Base-by-base conservation (phyloP, 2,888 invertebrate genomes). In the Tetramorium bicarinatum region DNA sequence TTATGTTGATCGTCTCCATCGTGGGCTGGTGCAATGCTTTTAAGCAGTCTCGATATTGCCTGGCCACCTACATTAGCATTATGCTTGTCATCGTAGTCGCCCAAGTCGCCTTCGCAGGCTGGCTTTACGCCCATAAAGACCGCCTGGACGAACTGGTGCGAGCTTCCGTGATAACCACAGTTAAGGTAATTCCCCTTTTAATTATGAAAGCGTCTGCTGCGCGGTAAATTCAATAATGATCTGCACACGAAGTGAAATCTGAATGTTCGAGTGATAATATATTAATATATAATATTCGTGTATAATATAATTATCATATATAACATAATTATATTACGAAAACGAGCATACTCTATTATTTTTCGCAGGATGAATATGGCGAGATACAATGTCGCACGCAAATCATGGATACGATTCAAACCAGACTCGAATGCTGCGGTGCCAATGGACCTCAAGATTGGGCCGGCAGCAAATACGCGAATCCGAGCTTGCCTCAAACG, bases 21-120 rank as follows among this genome's bases (percentile, higher is more conserved):
- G 96, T 98, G 66, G 98, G 98, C 80, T 98, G 98, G 93, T 97
- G 97, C 93, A 98, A 98, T 52, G 97, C 98, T 9, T 96, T 97
- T 86, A 96, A 96, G 90, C 97, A 97, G 95, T 97, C 97, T 29
- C 97, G 97, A 92, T 97, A 97, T 94, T 96, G 97, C 95, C 96
- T 98, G 62, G 96, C 97, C 85, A 95, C 98, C 97, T 98, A 98
- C 95, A 97, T 98, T 95, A 96, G 97, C 91, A 96, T 97, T 87
- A 95, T 98, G 85, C 95, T 98, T 91, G 96, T 98, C 84, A 97
- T 98, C 84, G 96, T 98, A 93, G 97, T 97, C 82, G 97, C 97
- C 21, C 97, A 98, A 95, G 96, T 98, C 67, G 97, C 97, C 4
- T 97, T 97, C 80, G 97, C 97, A 66, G 96, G 97, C 90, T 98